Percentiles rank a stretch among this genome's conserved stretches.
Evolutionary conservation across 2,797 vertebrate genomes (phyloP).

Genomic region (Crenuchus spilurus): DNA sequence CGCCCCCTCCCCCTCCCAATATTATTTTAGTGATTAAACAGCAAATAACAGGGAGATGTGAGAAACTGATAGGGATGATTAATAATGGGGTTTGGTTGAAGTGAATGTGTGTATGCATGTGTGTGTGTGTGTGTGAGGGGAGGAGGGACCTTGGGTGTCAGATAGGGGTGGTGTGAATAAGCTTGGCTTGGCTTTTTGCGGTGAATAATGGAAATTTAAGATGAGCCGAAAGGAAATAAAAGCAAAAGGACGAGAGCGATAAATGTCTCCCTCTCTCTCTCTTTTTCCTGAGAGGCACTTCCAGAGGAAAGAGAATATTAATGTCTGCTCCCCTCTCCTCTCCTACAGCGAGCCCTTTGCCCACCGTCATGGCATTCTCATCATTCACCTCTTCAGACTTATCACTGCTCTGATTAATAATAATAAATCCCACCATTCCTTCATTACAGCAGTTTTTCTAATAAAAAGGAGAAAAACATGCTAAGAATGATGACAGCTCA

Average conservation of each 20-base stretch:
- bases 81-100: constrained; percentile 77
- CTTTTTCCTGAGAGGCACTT: constrained; percentile 59
- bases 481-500: too few relatives aligned
- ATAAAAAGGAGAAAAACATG: constrained; percentile 7
- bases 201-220: constrained; percentile 82
- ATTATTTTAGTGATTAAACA: constrained; percentile 88
- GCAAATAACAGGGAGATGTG: constrained; percentile 80
- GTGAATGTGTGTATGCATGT: constrained; percentile 53
- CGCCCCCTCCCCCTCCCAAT: constrained; percentile 70
- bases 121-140: constrained; percentile 26
- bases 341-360: constrained; percentile 30
- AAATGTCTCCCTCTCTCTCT: constrained; percentile 59
- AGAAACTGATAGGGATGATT: constrained; percentile 80
- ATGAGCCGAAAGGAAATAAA: constrained; percentile 76
- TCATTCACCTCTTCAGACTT: constrained; percentile 53
- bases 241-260: constrained; percentile 69
- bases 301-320: constrained; percentile 65
- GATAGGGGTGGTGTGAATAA: constrained; percentile 69
- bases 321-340: constrained; percentile 18
- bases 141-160: constrained; percentile 67
- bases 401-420: constrained; percentile 69
- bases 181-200: constrained; percentile 71
- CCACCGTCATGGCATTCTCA: constrained; percentile 41
- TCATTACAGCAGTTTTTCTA: constrained; percentile 24
- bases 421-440: constrained; percentile 61